Conservation (phyloP, 2,113 vertebrate genomes). For the Talpa occidentalis region DNA sequence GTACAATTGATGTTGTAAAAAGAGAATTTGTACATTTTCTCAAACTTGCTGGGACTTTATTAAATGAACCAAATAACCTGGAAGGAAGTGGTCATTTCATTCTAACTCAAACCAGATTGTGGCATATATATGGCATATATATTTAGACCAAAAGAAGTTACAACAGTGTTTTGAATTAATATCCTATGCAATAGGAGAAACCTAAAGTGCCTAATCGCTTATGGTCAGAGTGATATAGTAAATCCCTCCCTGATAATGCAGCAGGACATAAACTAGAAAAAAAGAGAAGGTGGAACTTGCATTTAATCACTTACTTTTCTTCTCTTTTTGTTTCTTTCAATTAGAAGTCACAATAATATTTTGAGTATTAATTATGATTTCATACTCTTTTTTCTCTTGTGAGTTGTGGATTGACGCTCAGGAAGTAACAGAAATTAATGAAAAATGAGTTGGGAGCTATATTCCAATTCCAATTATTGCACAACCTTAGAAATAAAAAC, state of each 20-base stretch:
- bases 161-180: background rate
- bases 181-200: background rate
- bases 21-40: conserved; percentile 47
- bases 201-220: background rate
- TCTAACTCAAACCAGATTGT: conserved; percentile 47
- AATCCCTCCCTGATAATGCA: background rate
- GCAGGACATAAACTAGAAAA: background rate
- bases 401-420: background rate
- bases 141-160: conserved; percentile 39
- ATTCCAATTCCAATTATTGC: background rate
- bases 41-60: conserved; percentile 36
- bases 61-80: conserved; percentile 50
- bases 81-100: conserved; percentile 57
- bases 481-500: background rate
- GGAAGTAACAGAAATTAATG: background rate
- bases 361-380: background rate
- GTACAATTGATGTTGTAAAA: conserved; percentile 41
- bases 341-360: background rate
- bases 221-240: background rate
- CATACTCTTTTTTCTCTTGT: background rate
- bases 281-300: background rate
- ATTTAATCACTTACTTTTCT: background rate
- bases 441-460: no score
- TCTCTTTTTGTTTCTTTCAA: background rate
- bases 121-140: conserved; percentile 58